Conservation (phyloP, 2,797 vertebrate genomes). For the Eidolon dupreanum region DNA sequence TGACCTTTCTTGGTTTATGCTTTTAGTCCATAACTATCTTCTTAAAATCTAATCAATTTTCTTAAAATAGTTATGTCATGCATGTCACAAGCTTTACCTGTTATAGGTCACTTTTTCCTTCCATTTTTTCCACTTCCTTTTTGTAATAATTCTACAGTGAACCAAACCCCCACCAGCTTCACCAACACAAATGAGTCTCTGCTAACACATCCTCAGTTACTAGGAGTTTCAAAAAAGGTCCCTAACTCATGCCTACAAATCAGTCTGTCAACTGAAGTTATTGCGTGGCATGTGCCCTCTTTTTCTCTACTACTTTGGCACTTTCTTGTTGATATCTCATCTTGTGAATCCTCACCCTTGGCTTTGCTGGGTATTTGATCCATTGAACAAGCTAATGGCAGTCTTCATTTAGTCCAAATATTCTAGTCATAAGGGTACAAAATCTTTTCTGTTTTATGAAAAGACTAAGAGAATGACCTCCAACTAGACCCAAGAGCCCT, state of each 20-base stretch:
- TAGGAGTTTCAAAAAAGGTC: neutral
- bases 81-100: neutral
- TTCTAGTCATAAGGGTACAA: neutral
- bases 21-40: neutral
- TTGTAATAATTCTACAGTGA: neutral
- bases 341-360: neutral
- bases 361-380: neutral
- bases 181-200: neutral
- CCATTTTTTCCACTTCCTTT: neutral
- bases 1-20: neutral
- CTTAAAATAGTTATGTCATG: neutral
- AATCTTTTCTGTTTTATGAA: neutral
- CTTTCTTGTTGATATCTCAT: neutral
- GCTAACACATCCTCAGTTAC: neutral
- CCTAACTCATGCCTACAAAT: neutral
- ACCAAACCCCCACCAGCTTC: neutral
- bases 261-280: neutral
- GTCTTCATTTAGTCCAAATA: neutral
- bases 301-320: neutral
- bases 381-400: neutral
- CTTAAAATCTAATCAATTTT: neutral
- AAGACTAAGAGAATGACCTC: neutral
- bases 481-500: neutral
- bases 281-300: accelerated
- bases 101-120: neutral